Evolutionary conservation across 2,113 vertebrate species (phyloP).

Genomic region (Todiramphus chloris): DNA sequence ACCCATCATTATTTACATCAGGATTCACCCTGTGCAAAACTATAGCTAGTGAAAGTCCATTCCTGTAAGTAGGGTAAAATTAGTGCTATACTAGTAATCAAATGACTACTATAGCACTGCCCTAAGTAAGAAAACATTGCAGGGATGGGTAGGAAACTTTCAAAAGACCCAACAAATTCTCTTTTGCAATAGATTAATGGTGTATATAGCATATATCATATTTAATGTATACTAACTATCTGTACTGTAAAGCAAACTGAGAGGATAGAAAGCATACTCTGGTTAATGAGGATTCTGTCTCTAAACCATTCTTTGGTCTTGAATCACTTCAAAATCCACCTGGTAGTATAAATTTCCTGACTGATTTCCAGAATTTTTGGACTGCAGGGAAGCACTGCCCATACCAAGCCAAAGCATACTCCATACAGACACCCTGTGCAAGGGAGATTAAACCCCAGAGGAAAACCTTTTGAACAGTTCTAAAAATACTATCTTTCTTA

Average conservation of each 20-base stretch:
- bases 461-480: neutral
- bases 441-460: neutral
- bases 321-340: neutral
- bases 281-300: neutral
- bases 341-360: neutral
- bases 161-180: neutral
- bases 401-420: neutral
- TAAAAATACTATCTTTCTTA: neutral
- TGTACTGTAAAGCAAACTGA: neutral
- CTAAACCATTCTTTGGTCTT: neutral
- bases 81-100: neutral
- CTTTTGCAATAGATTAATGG: neutral
- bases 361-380: neutral
- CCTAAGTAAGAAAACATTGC: neutral
- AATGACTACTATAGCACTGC: neutral
- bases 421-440: neutral
- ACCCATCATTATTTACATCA: neutral
- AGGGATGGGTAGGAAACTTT: neutral
- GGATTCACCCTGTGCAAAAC: neutral
- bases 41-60: neutral
- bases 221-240: neutral
- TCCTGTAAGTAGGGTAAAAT: neutral
- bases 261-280: neutral
- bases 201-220: rapidly evolving
- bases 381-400: neutral